These are phyloP conservation scores for Panurus biarmicus DNA, from an alignment of 2,113 vertebrate species.

Conservation along the genomic window DNA sequence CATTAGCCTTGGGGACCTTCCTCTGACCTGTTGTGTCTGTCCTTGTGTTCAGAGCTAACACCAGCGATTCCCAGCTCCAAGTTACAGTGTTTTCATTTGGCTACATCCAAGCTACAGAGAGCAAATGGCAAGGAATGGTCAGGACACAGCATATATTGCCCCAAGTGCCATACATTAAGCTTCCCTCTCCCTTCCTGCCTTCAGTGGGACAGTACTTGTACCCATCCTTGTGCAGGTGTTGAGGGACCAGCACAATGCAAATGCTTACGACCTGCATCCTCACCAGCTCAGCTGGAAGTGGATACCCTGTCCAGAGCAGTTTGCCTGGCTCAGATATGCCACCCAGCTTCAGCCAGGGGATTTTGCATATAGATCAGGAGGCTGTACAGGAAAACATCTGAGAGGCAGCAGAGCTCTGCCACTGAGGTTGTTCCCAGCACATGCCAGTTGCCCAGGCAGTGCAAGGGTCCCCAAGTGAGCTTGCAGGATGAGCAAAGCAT, in stretches of 20 bases:
- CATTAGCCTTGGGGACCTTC: background rate
- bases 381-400: background rate
- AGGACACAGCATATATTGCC: background rate
- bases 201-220: background rate
- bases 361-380: background rate
- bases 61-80: background rate
- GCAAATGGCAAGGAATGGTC: background rate
- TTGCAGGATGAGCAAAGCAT: background rate
- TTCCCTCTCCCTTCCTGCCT: background rate
- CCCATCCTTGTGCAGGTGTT: background rate
- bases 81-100: background rate
- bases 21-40: background rate
- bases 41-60: background rate
- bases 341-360: background rate
- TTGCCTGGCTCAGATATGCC: background rate
- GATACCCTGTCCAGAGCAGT: background rate
- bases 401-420: background rate
- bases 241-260: background rate
- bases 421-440: background rate
- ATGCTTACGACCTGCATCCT: background rate
- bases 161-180: accelerated
- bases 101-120: background rate
- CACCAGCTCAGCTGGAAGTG: background rate
- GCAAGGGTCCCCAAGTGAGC: background rate
- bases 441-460: background rate